Conservation (phyloP, 1,140 invertebrate genomes). For the Cydia splendana region DNA sequence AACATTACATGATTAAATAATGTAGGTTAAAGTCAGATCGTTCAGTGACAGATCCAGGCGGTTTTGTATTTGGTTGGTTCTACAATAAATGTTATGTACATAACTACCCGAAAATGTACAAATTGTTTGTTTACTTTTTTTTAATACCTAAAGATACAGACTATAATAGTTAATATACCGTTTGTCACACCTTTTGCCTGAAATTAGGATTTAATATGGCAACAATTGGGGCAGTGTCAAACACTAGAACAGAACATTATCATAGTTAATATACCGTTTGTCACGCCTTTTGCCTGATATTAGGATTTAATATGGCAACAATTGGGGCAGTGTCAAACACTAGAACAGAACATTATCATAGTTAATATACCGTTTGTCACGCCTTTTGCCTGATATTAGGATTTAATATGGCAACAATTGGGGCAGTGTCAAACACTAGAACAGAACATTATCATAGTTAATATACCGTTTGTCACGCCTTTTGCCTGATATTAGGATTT, state of each 20-base stretch:
- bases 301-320: neutral
- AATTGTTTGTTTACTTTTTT: no score
- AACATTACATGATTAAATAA: no score
- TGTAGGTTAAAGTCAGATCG: no score
- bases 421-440: neutral
- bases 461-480: neutral
- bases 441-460: neutral
- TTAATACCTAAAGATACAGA: no score
- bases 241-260: neutral
- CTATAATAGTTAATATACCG: neutral
- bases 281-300: neutral
- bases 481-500: neutral
- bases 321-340: neutral
- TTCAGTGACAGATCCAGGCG: no score
- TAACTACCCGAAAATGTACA: no score
- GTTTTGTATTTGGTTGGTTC: no score
- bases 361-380: neutral
- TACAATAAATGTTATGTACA: no score
- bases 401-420: neutral
- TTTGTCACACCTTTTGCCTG: neutral
- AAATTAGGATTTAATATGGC: neutral
- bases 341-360: neutral
- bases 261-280: neutral
- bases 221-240: neutral
- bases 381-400: neutral